These are phyloP conservation scores for Carabus problematicus DNA, from an alignment of 2,888 invertebrate genomes.

Conservation along the genomic window DNA sequence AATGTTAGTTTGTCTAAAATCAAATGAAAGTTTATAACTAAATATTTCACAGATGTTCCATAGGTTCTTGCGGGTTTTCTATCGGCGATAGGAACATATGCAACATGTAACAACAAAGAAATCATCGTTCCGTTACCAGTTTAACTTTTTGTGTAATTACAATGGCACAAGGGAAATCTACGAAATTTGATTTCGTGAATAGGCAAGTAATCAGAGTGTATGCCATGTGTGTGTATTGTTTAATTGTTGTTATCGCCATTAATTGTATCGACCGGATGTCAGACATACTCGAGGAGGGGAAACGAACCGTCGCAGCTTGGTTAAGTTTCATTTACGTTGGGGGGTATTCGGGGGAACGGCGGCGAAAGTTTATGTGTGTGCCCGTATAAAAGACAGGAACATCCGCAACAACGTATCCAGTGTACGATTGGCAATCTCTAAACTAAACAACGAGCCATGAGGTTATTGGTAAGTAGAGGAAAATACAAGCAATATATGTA, in stretches of 20 bases:
- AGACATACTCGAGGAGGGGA: slow-evolving; percentile 52
- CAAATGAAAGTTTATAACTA: no score
- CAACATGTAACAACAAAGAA: no score
- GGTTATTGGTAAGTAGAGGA: slow-evolving; percentile 57
- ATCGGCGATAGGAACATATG: no score
- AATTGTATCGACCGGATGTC: slow-evolving; percentile 46
- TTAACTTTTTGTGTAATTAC: slow-evolving; percentile 8
- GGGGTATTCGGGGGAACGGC: slow-evolving; percentile 48
- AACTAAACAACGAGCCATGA: slow-evolving; percentile 53
- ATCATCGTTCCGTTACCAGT: no score
- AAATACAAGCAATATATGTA: not conserved
- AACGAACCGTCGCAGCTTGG: slow-evolving; percentile 47
- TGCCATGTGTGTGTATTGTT: slow-evolving; percentile 30
- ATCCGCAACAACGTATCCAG: slow-evolving; percentile 51
- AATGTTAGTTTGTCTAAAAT: no score
- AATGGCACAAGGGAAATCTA: slow-evolving; percentile 24
- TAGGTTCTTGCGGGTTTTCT: no score
- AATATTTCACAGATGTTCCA: no score
- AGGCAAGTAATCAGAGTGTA: slow-evolving; percentile 4
- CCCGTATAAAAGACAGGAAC: slow-evolving; percentile 54
- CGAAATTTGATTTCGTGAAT: slow-evolving; percentile 25
- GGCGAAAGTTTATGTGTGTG: slow-evolving; percentile 54
- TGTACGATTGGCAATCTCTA: slow-evolving; percentile 50
- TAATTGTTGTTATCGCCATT: slow-evolving; percentile 33
- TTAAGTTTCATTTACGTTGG: slow-evolving; percentile 13